phyloP scores from a whole-genome alignment of 2,888 invertebrate genomes.

The Drosophila parthenogenetica region DNA sequence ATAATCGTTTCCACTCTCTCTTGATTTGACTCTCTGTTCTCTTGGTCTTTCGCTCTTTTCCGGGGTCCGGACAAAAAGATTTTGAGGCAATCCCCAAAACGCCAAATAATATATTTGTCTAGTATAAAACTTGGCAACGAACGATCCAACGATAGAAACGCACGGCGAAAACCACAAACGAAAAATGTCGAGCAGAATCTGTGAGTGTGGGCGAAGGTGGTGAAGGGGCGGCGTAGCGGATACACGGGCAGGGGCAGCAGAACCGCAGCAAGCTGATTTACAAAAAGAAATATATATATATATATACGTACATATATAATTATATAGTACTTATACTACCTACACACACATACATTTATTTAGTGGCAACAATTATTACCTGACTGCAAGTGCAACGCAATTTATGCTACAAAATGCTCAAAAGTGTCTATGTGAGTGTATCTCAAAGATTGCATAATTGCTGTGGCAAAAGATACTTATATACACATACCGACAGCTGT shows the following conservation, averaged over 20 bases:
- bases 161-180: slow-evolving; percentile 55
- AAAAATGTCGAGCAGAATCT: slow-evolving; percentile 71
- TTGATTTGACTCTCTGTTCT: slow-evolving; percentile 17
- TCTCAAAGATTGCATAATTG: slow-evolving; percentile 75
- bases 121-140: slow-evolving; percentile 77
- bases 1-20: slow-evolving; percentile 44
- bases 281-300: slow-evolving; percentile 9
- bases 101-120: slow-evolving; percentile 71
- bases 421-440: slow-evolving; percentile 24
- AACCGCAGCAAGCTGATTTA: neutral
- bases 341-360: slow-evolving; percentile 17
- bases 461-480: slow-evolving; percentile 54
- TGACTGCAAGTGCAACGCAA: slow-evolving; percentile 38
- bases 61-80: slow-evolving; percentile 64
- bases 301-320: slow-evolving; percentile 6
- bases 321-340: slow-evolving; percentile 29
- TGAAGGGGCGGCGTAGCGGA: neutral
- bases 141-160: slow-evolving; percentile 56
- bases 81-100: slow-evolving; percentile 44
- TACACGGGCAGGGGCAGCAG: neutral
- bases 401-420: slow-evolving; percentile 36
- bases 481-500: slow-evolving; percentile 46
- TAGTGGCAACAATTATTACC: slow-evolving; percentile 61
- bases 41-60: slow-evolving; percentile 32
- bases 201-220: slow-evolving; percentile 55